Base-by-base conservation (phyloP, 2,113 vertebrate genomes). In the Bos indicus region DNA sequence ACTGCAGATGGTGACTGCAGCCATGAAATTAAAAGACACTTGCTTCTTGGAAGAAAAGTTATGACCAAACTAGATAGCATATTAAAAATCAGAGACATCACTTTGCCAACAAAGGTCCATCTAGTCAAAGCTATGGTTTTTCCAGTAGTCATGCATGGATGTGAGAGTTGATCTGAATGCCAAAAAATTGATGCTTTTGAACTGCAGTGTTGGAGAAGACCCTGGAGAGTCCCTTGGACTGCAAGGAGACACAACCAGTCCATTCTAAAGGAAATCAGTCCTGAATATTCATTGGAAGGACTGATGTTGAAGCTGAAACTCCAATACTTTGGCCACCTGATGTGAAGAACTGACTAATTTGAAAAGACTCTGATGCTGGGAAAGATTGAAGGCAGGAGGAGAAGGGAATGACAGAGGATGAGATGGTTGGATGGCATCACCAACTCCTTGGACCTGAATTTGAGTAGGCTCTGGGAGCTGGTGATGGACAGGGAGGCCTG, bases 91-190 rank as follows among this genome's bases (percentile, higher is more conserved):
- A 71, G n/a, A 71, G 19, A 36, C 9, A 71, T 12, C n/a, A 71
- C 64, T 71, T 36, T 6, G 64, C 19, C 64, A 21, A 6, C n/a
- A 36, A 21, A 71, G 0, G n/a, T 71, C n/a, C 0, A 0, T 71
- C n/a, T 71, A 71, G n/a, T 71, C n/a, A 36, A 36, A 36, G 19
- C 64, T 71, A 21, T 71, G 64, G 64, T 71, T 71, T 71, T 71
- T 23, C 64, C 64, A 23, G n/a, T 36, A 3, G 64, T 71, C 33
- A 71, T 12, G n/a, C 23, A 36, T 36, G n/a, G 16, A 71, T 71
- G n/a, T 36, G 64, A 36, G 64, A 71, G 64, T 21, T 71, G n/a
- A 67, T 10, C 8, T 67, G 33, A 67, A 36, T 1, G 17, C 17
- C 1, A 10, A 21, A 67, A 5, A 67, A 36, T 36, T 67, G 64